These are phyloP conservation scores for Sparus aurata DNA, from an alignment of 2,797 vertebrate genomes.

Conservation along the genomic window DNA sequence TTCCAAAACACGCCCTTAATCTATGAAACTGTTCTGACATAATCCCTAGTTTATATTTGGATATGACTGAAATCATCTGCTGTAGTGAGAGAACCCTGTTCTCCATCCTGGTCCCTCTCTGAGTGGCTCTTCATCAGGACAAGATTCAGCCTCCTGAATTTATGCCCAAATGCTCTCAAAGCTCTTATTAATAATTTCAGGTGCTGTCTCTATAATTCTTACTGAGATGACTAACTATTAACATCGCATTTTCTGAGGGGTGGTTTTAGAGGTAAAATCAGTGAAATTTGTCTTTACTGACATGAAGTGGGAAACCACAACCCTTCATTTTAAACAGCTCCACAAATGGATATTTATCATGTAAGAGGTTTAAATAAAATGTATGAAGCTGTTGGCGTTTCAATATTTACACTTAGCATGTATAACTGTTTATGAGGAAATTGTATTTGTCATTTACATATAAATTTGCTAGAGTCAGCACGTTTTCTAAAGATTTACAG, in stretches of 20 bases:
- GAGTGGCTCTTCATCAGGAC: background rate
- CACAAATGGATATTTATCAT: background rate
- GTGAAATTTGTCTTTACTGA: background rate
- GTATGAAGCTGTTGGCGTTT: background rate
- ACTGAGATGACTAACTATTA: constrained; percentile 6
- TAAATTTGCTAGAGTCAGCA: background rate
- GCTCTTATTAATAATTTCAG: constrained; percentile 20
- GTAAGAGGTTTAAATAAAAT: background rate
- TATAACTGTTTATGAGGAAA: background rate
- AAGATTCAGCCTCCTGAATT: background rate
- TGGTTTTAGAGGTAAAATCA: background rate
- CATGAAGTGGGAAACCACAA: background rate
- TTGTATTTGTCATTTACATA: too few species aligned
- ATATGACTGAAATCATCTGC: background rate
- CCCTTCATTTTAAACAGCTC: background rate
- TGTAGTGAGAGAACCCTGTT: too few species aligned
- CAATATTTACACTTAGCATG: background rate
- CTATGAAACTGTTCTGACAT: background rate
- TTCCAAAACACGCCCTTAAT: too few species aligned
- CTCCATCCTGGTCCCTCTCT: background rate
- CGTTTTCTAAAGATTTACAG: too few species aligned
- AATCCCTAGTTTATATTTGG: background rate
- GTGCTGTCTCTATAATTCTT: constrained; percentile 4
- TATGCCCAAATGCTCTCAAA: constrained; percentile 18
- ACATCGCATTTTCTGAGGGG: background rate